Base-by-base conservation (phyloP, 2,888 invertebrate species). In the Sepioteuthis lessoniana region DNA sequence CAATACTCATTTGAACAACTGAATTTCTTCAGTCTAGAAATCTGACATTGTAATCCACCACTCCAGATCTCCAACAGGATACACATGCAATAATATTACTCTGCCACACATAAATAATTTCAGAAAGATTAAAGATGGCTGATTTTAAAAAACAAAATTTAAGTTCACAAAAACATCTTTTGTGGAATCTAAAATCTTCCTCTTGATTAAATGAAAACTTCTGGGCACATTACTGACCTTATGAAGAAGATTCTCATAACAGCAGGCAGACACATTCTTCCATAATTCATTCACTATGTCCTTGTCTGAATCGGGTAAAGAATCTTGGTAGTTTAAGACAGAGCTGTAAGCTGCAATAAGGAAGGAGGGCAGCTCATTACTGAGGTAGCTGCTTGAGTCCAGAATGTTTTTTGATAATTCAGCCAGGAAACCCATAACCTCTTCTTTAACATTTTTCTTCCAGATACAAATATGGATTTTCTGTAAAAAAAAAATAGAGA, bases 321-420 rank as follows among this genome's bases (percentile, higher is more conserved):
- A 76, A 76, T 76, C n/a, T 35, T 76, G 76, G 76, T 76, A 76
- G 16, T 13, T 76, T n/a, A 76, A 13, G n/a, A 76, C n/a, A 16
- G 76, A 76, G 35, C n/a, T 76, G n/a, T 76, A 76, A 76, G 35
- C 76, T 76, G 76, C 76, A 76, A 76, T n/a, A n/a, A 76, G 76
- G n/a, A n/a, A 19, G 8, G 76, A 35, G 4, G 76, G 76, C 76
- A 76, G 76, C 35, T 35, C 16, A 35, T 76, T 35, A 76, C 76
- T 16, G 16, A 76, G 13, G 35, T 35, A 76, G 4, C 16, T 76
- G 76, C 76, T 76, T 76, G n/a, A n/a, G 13, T 76, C 35, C 76
- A 76, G n/a, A 13, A 76, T 35, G 19, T 35, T 35, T 35, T 35
- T 76, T n/a, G 76, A 76, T 76, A 76, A 76, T 35, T 76, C 16